Evolutionary conservation across 2,888 invertebrate genomes (phyloP), one percentile per base, ranked within the genome.

Genomic region (Campoplex nolae): DNA sequence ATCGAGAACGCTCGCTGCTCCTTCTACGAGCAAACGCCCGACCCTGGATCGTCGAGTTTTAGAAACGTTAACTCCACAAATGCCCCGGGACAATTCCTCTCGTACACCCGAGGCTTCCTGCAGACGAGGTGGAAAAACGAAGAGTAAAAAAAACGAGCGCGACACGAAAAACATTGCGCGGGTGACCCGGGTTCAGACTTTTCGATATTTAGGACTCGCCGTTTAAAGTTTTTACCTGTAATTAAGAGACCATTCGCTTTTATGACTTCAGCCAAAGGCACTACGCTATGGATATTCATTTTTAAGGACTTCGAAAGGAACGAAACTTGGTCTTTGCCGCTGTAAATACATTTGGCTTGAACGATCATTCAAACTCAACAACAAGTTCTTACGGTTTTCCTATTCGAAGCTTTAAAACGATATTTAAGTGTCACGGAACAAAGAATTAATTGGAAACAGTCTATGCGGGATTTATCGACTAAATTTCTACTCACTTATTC

Each of bases 21-120:
- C 87, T 83, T 70, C 87, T 86, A 82, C 87, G 56, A 28, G 81
- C 58, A 70, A 80, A 58, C 78, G 83, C 75, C 73, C 85, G 81
- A 83, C 75, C 85, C 84, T 76, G 81, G 92, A 91, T 93, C 92
- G 92, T 91, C 92, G 94, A 95, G 95, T 95, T 94, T 94, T 92
- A 94, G 93, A 94, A 94, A 94, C 93, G 94, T 93, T 94, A 93
- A 93, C 93, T 94, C 93, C 92, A 93, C 93, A 94, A 94, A 93
- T 93, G 94, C 93, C 76, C 77, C 93, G 92, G 87, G 92, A 90
- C 92, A 92, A 91, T 92, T 92, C 91, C 90, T 88, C 89, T 78
- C 85, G 70, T 67, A 71, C 80, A 71, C 81, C 70, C 83, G 75
- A 82, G 78, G 32, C 88, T 81, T 70, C 48, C 73, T 81, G 70